Base-by-base conservation (phyloP, 2,113 vertebrate species). In the Scomber colias region DNA sequence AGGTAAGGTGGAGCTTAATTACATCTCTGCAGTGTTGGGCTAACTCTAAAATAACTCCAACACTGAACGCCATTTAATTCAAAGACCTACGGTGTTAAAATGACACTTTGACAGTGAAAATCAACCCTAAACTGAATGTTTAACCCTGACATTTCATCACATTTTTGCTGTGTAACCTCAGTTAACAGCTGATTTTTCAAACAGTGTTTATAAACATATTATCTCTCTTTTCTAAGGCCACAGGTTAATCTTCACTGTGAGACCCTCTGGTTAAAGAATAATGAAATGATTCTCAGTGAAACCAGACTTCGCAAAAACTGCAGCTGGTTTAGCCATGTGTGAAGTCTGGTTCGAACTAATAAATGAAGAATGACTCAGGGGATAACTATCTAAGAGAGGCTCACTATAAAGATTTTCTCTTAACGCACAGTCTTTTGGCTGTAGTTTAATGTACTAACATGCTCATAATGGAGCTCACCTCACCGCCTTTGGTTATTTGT, bases 301-400 rank as follows among this genome's bases (percentile, higher is more conserved):
- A 71, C 45, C 79, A 83, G 53, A 78, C 54, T 6, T 56, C 19
- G 15, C 10, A 40, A 31, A 11, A 67, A 46, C 27, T 49, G 13
- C 64, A 61, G 44, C 68, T 71, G 55, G 30, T 45, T 49, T n/a
- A 56, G 16, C 53, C 46, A 50, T 30, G 54, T 31, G 63, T 71
- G 21, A 86, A 69, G 75, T 40, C 86, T 77, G 71, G 12, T 44
- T 66, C 40, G 31, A 69, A 53, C 40, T 55, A 83, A 81, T 78
- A 74, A 75, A 46, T 76, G 11, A 79, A 55, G 48, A 63, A 19
- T 71, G 77, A 86, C 71, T 77, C 76, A 89, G 17, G 19, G 2
- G 56, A 40, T 35, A 74, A 1, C 61, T 31, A 51, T 66, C 19
- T 51, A 24, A 59, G 64, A 40, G 16, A 6, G 11, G 16, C 19